A percentile compares a stretch with the other conserved stretches of the same genome.
Conservation (phyloP, 2,888 invertebrate genomes). For the Synergus gifuensis region DNA sequence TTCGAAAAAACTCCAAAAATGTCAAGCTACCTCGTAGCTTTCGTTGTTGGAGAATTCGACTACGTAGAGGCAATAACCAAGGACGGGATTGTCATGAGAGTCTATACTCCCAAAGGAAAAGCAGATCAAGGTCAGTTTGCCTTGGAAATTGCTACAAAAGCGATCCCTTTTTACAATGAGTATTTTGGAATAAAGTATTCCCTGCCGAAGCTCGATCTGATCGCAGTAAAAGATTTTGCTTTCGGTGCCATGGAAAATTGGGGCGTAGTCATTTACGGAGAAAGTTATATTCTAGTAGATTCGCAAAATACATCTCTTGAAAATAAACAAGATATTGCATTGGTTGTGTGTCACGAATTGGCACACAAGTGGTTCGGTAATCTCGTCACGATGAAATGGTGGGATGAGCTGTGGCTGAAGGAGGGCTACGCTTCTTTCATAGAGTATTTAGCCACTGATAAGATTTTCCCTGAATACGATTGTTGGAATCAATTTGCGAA, state of each 20-base stretch:
- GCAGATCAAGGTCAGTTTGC: conserved; percentile 95
- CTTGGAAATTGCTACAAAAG: conserved; percentile 92
- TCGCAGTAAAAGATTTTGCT: conserved; percentile 96
- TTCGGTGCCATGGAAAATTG: conserved; percentile 99
- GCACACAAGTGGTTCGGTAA: conserved; percentile 99
- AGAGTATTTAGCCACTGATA: conserved; percentile 95
- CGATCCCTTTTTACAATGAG: conserved; percentile 94
- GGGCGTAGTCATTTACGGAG: conserved; percentile 87
- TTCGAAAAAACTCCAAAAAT: conserved; percentile 44
- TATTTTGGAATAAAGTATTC: conserved; percentile 98
- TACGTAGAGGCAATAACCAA: conserved; percentile 90
- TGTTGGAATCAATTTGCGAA: conserved; percentile 98
- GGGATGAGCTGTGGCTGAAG: conserved; percentile 97
- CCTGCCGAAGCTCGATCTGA: conserved; percentile 96
- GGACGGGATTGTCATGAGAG: conserved; percentile 90
- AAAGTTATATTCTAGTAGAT: conserved; percentile 94
- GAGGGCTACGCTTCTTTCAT: conserved; percentile 98
- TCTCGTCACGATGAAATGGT: conserved; percentile 98
- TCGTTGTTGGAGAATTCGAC: conserved; percentile 96
- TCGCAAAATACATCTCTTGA: conserved; percentile 92
- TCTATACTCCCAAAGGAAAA: conserved; percentile 93
- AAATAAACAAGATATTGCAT: conserved; percentile 90
- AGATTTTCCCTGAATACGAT: conserved; percentile 95
- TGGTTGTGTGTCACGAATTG: conserved; percentile 94
- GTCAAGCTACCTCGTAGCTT: conserved; percentile 76